These are phyloP conservation scores for Cecropterus lyciades DNA, from an alignment of 1,140 invertebrate species.

Conservation along the genomic window DNA sequence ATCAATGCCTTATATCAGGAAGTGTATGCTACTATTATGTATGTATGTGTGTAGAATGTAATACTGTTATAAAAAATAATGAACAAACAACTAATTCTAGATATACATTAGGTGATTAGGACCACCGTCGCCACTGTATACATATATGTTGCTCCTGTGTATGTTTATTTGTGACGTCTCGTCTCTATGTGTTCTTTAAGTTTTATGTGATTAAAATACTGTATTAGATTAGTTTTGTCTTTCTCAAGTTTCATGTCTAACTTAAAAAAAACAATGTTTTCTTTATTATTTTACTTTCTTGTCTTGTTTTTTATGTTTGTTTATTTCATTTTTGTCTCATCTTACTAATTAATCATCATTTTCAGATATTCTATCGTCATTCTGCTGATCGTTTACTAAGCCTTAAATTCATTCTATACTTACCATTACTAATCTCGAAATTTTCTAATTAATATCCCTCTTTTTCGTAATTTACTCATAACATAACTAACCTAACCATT, in stretches of 20 bases:
- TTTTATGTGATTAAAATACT: slow-evolving; percentile 39
- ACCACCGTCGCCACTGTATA: slow-evolving; percentile 50
- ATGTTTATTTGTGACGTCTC: slow-evolving; percentile 20
- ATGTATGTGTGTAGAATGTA: too few relatives aligned
- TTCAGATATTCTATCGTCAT: slow-evolving; percentile 17
- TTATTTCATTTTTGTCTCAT: slow-evolving; percentile 30
- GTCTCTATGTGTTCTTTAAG: slow-evolving; percentile 20
- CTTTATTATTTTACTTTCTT: slow-evolving; percentile 18
- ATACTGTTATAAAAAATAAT: too few relatives aligned
- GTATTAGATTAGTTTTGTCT: slow-evolving; percentile 50
- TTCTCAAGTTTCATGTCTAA: slow-evolving; percentile 19
- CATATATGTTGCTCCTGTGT: slow-evolving; percentile 19
- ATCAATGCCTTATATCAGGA: too few relatives aligned
- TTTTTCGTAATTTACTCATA: slow-evolving; percentile 19
- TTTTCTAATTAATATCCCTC: slow-evolving; percentile 11
- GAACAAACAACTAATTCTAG: too few relatives aligned
- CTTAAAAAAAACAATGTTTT: slow-evolving; percentile 2
- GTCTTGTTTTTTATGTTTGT: slow-evolving; percentile 30
- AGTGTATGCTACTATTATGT: too few relatives aligned
- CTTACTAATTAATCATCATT: slow-evolving; percentile 30
- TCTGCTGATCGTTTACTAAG: not conserved
- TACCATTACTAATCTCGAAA: slow-evolving; percentile 11
- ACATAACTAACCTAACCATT: slow-evolving; percentile 17
- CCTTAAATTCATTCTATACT: slow-evolving; percentile 8
- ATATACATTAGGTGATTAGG: slow-evolving; percentile 4